A percentile compares a stretch with the other conserved stretches of the same genome.
phyloP scores from a whole-genome alignment of 2,113 vertebrate species.

The Triplophysa siluroides region DNA sequence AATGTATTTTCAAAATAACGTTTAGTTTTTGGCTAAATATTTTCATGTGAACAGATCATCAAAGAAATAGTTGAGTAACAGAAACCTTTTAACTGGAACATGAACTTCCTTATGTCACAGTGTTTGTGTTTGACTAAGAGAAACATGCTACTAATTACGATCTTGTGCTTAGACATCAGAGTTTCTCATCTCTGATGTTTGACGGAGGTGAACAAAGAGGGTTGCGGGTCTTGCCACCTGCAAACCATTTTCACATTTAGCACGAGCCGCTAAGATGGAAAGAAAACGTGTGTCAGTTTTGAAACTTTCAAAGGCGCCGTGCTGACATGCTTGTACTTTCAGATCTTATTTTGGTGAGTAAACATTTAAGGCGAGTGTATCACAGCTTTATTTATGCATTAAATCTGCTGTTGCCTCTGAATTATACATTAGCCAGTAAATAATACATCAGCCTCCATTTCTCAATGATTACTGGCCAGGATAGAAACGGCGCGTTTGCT shows the following conservation, averaged over 20 bases:
- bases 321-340: conserved; percentile 55
- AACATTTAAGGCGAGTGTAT: conserved; percentile 79
- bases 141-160: conserved; percentile 33
- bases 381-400: conserved; percentile 80
- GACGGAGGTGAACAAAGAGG: conserved; percentile 37
- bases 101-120: not conserved
- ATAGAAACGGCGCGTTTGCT: conserved; percentile 73
- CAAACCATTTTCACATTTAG: conserved; percentile 45
- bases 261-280: conserved; percentile 15
- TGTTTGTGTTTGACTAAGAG: conserved; percentile 1
- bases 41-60: conserved; percentile 14
- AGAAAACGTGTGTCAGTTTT: conserved; percentile 26
- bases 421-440: conserved; percentile 79
- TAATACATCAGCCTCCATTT: conserved; percentile 72
- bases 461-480: conserved; percentile 76
- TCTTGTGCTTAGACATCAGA: conserved; percentile 23
- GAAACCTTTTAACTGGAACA: conserved; percentile 9
- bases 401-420: conserved; percentile 79
- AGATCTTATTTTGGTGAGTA: conserved; percentile 72
- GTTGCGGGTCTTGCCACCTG: conserved; percentile 33
- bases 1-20: conserved; percentile 12
- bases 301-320: conserved; percentile 39
- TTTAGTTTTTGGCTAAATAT: conserved; percentile 13
- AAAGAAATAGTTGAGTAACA: not conserved
- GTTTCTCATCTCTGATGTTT: conserved; percentile 15